Evolutionary conservation across 2,113 vertebrate genomes (phyloP), one percentile per base, ranked within the genome.

Genomic region (Mirza zaza): DNA sequence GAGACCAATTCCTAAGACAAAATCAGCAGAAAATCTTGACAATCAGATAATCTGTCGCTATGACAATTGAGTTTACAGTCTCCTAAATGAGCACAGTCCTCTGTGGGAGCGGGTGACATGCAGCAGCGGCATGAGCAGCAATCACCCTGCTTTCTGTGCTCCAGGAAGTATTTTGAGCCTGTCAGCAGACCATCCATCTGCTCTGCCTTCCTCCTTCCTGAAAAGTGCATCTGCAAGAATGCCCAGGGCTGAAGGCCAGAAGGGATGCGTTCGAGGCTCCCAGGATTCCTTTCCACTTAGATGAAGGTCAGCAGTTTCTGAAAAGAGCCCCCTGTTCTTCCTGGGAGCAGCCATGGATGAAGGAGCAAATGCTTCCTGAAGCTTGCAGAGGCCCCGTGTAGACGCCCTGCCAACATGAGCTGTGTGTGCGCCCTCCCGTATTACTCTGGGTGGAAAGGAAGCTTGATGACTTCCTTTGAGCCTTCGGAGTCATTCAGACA

Each of bases 21-120:
- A 93, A 84, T 90, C 93, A 96, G 90, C 95, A 92, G 83, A 95
- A 91, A 95, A 52, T 85, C 75, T 82, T 4, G 1, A 71, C 97
- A 95, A 96, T 97, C 95, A 87, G 57, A 92, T 92, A n/a, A 17
- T 95, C 57, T 90, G 95, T 80, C 87, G 6, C 48, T 91, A 45
- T 63, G 79, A 98, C 97, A 95, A 97, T 95, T 55, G 96, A 94
- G 89, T 84, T 96, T 97, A 92, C 90, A 87, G 87, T 87, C 94
- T 76, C 12, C 27, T 96, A 97, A 98, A 86, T 97, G 95, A 45
- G 61, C 0, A 0, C 91, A 45, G 94, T 73, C 29, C 48, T 97
- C 98, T 34, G 21, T 52, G 94, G 93, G 87, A 34, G 42, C 4
- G 3, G 57, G 50, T 23, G 63, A 75, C 85, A 57, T 21, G 34